Evolutionary conservation across 92 coral and sea anemone genomes (phyloP).

Genomic region (Zoanthus sociatus): DNA sequence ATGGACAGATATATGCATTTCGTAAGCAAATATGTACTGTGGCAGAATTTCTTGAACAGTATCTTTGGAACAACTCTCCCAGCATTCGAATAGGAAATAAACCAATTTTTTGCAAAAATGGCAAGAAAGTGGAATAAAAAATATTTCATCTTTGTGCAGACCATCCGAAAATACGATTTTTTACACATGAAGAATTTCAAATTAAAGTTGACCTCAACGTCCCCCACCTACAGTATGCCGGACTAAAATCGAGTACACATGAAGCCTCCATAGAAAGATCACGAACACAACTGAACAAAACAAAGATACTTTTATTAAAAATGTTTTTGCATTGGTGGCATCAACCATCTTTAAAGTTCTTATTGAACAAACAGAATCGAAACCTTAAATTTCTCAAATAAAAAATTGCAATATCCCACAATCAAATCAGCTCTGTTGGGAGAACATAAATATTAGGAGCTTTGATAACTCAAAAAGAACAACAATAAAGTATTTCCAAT

Average conservation of each 20-base stretch:
- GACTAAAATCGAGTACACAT: not conserved
- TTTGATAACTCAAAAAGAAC: not conserved
- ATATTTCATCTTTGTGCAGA: constrained; percentile 18
- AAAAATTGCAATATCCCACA: not conserved
- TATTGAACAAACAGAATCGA: not conserved
- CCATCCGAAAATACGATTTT: constrained; percentile 11
- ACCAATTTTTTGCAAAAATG: constrained; percentile 21
- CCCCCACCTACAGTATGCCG: not conserved
- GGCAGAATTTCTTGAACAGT: constrained; percentile 25
- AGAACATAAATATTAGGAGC: not conserved
- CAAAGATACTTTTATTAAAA: not conserved
- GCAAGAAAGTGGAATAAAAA: constrained; percentile 26
- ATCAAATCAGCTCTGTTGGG: constrained; percentile 18
- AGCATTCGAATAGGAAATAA: not conserved
- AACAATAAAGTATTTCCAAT: constrained; percentile 3
- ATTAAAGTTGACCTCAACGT: not conserved
- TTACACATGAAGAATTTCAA: not conserved
- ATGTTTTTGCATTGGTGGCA: not conserved
- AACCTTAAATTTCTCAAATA: not conserved
- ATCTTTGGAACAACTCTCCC: constrained; percentile 23
- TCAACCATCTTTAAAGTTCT: not conserved
- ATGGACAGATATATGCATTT: too few species aligned
- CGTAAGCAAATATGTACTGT: constrained; percentile 17
- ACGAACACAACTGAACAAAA: not conserved
- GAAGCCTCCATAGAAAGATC: not conserved